phyloP scores from a whole-genome alignment of 1,140 invertebrate species.

The Drosophila sp. region DNA sequence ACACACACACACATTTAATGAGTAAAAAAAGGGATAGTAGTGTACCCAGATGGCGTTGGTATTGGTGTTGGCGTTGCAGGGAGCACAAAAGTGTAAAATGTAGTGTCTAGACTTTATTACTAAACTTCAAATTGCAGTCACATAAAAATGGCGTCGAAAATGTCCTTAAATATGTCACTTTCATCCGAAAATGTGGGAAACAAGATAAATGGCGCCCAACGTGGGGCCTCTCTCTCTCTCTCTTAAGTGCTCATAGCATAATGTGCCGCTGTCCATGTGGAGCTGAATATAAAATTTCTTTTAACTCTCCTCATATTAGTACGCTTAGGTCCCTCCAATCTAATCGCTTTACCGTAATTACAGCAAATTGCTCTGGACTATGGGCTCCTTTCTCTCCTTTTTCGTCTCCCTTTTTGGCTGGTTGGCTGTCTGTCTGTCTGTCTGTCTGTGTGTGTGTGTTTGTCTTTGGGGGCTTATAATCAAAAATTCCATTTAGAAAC shows the following conservation, averaged over 20 bases:
- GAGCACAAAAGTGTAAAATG: constrained; percentile 25
- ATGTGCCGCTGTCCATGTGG: not conserved
- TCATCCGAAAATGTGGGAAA: not conserved
- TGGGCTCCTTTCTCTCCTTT: not conserved
- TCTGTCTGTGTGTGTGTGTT: constrained; percentile 6
- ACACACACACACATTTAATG: not conserved
- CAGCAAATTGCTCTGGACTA: constrained; percentile 44
- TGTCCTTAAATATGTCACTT: constrained; percentile 2
- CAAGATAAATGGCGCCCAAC: not conserved
- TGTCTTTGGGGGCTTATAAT: constrained; percentile 45
- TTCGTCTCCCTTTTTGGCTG: constrained; percentile 7
- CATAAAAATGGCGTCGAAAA: constrained; percentile 3
- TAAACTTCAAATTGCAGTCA: constrained; percentile 5
- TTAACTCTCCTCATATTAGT: not conserved
- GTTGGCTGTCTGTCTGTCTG: not conserved
- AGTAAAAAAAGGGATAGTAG: constrained; percentile 30
- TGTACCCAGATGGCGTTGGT: not conserved
- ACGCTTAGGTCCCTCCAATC: not conserved
- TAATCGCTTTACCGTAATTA: constrained; percentile 7
- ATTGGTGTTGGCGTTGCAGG: not conserved
- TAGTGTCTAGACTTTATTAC: constrained; percentile 17
- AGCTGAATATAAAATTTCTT: not conserved
- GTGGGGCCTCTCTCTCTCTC: not conserved
- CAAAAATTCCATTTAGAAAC: constrained; percentile 79
- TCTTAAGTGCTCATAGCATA: not conserved